Evolutionary conservation across 2,888 invertebrate genomes (phyloP).

Genomic region (Petrolisthes cinctipes): DNA sequence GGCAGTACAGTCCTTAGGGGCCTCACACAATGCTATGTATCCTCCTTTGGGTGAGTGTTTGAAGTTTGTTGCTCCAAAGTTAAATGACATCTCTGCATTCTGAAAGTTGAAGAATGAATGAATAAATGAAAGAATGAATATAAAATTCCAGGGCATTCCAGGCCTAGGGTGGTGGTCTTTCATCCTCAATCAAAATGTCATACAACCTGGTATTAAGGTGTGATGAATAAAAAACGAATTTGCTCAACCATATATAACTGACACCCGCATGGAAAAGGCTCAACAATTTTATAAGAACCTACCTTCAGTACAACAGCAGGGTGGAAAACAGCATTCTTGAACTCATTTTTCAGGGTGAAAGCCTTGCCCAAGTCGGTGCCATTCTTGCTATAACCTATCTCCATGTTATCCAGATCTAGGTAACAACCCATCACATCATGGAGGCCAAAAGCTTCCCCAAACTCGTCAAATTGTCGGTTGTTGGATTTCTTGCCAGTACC

Average conservation of each 20-base stretch:
- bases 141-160: neutral
- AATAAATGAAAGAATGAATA: neutral
- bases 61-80: slow-evolving; percentile 90
- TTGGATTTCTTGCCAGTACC: slow-evolving; percentile 99
- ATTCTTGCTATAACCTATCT: slow-evolving; percentile 88
- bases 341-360: slow-evolving; percentile 79
- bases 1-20: slow-evolving; percentile 76
- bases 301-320: slow-evolving; percentile 94
- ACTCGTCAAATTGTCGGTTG: slow-evolving; percentile 88
- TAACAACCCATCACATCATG: slow-evolving; percentile 93
- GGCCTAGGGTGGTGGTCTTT: too few relatives aligned
- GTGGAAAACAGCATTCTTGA: slow-evolving; percentile 82
- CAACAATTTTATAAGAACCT: slow-evolving; percentile 45
- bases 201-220: too few relatives aligned
- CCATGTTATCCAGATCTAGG: slow-evolving; percentile 85
- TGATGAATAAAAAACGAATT: too few relatives aligned
- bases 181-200: neutral
- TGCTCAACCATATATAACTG: slow-evolving; percentile 80
- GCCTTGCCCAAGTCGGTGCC: slow-evolving; percentile 84
- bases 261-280: slow-evolving; percentile 76
- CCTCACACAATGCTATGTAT: slow-evolving; percentile 77
- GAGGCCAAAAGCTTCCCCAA: slow-evolving; percentile 93
- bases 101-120: slow-evolving; percentile 69
- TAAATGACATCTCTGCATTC: slow-evolving; percentile 96
- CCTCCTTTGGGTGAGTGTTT: slow-evolving; percentile 81